Percentiles rank a stretch among this genome's conserved stretches.
Conservation (phyloP, 37 sponge, comb jelly and placozoan species). For the Corticium candelabrum region DNA sequence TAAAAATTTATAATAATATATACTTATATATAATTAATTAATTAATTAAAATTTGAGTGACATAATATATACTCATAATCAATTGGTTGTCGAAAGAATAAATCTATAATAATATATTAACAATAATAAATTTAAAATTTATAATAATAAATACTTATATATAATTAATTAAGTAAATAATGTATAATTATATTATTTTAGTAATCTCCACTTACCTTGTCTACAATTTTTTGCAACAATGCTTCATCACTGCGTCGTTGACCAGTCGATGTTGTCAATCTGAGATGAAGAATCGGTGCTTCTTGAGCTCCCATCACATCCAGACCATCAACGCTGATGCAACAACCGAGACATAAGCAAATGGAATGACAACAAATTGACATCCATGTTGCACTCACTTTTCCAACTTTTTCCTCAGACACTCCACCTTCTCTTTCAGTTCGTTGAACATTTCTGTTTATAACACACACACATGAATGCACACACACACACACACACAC, state of each 20-base stretch:
- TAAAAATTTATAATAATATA: too few species aligned
- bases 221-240: slow-evolving; percentile 38
- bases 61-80: too few species aligned
- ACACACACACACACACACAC: background rate
- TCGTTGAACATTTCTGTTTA: background rate
- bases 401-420: background rate
- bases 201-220: background rate
- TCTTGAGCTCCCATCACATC: slow-evolving; percentile 25
- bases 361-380: too few species aligned
- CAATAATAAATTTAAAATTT: too few species aligned
- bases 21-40: too few species aligned
- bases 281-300: slow-evolving; percentile 70
- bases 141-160: too few species aligned
- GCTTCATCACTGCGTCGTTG: slow-evolving; percentile 35
- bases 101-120: too few species aligned
- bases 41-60: too few species aligned
- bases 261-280: slow-evolving; percentile 15
- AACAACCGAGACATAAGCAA: too few species aligned
- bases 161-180: background rate
- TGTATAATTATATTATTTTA: background rate
- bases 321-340: slow-evolving; percentile 40
- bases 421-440: background rate
- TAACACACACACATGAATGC: background rate
- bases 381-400: background rate
- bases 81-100: too few species aligned